Conservation (phyloP, 2,888 invertebrate genomes). For the Lasioglossum calceatum region DNA sequence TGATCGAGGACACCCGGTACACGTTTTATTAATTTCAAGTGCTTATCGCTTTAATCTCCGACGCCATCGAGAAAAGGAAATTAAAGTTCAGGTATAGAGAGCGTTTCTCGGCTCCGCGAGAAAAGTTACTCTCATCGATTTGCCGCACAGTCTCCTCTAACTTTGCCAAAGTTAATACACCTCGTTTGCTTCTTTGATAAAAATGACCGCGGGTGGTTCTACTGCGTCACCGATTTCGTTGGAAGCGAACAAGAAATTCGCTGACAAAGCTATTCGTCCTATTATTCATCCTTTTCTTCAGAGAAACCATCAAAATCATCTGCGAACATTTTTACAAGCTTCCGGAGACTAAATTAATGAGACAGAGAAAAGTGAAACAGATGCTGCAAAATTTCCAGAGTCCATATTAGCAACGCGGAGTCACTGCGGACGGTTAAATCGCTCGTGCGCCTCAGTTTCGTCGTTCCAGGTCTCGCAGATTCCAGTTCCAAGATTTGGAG, state of each 20-base stretch:
- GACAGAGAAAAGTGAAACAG: not conserved
- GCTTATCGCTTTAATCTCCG: not conserved
- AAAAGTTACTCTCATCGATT: conserved; percentile 2
- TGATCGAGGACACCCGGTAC: not conserved
- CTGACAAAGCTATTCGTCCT: not conserved
- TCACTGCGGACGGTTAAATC: conserved; percentile 46
- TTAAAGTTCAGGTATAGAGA: not conserved
- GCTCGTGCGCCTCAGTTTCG: conserved; percentile 15
- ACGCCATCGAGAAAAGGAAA: not conserved
- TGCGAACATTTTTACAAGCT: not conserved
- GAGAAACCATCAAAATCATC: not conserved
- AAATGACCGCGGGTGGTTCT: not conserved
- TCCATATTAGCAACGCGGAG: not conserved
- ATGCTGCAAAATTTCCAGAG: not conserved
- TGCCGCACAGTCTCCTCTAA: not conserved
- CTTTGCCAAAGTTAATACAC: not conserved
- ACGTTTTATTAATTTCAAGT: not conserved
- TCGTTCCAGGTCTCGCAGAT: conserved; percentile 36
- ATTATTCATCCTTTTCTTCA: not conserved
- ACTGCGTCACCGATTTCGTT: not conserved
- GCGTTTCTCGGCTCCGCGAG: not conserved
- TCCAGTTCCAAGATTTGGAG: not conserved
- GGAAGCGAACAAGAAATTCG: not conserved
- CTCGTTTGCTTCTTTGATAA: conserved; percentile 18
- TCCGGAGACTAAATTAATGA: not conserved